Conservation (phyloP, 2,113 vertebrate genomes). For the Halichoeres trimaculatus region DNA sequence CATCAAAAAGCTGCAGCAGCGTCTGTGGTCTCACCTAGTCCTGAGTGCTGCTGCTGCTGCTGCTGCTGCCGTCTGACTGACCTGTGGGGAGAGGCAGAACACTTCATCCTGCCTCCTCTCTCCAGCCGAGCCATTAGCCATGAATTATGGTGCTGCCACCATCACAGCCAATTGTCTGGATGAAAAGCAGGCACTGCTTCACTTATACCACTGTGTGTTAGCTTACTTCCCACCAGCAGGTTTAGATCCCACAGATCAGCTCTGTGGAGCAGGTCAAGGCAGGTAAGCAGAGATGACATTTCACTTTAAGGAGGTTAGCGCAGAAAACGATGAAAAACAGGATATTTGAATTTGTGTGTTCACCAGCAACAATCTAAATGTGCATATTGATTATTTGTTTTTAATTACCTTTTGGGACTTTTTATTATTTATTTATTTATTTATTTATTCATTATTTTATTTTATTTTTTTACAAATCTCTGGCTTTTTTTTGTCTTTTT, state of each 20-base stretch:
- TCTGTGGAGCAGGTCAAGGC: conserved; percentile 52
- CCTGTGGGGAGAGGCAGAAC: conserved; percentile 62
- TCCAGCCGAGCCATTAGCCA: conserved; percentile 70
- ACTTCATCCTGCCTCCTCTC: conserved; percentile 30
- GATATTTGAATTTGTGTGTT: not conserved
- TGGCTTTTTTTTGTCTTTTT: not conserved
- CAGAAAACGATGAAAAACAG: conserved; percentile 13
- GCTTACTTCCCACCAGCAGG: conserved; percentile 60
- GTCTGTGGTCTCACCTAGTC: conserved; percentile 38
- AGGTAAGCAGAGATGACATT: conserved; percentile 64
- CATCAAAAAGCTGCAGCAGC: conserved; percentile 25
- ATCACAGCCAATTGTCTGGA: conserved; percentile 81
- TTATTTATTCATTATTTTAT: too few species aligned
- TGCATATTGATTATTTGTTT: not conserved
- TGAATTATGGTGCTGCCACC: conserved; percentile 76
- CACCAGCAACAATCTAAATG: not conserved
- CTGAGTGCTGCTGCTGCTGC: conserved; percentile 20
- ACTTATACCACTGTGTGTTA: conserved; percentile 58
- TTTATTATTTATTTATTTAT: too few species aligned
- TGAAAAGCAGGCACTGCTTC: conserved; percentile 74
- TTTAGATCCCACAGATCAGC: conserved; percentile 58
- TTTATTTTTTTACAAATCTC: too few species aligned
- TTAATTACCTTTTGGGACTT: not conserved
- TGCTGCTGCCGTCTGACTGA: conserved; percentile 53
- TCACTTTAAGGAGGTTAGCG: conserved; percentile 32